Base-by-base conservation (phyloP, 2,888 invertebrate species). In the Adelognathus sp. region DNA sequence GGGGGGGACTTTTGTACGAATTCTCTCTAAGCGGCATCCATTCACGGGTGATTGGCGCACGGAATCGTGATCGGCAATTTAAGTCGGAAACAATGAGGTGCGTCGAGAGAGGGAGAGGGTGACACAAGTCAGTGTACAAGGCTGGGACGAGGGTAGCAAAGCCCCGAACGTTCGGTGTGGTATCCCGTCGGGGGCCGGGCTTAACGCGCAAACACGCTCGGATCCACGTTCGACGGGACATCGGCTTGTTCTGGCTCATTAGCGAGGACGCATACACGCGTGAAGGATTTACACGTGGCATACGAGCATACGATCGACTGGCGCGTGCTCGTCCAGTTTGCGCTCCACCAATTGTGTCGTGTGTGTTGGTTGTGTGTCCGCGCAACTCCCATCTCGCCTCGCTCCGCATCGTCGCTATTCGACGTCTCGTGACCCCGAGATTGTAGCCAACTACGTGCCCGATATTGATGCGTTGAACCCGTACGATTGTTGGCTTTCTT, bases 231-330 rank as follows among this genome's bases (percentile, higher is more conserved):
- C 79, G 79, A 79, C 79, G 79, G 81, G 71, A 80, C 81, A 81
- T 81, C 82, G 81, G 86, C 84, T 84, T 85, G 88, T 88, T 88
- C 81, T 84, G 80, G 86, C 87, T 88, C 88, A 89, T 89, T 89
- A 89, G 85, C 82, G 78, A 77, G 67, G 69, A 81, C 80, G 85
- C 85, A 83, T 86, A 86, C 85, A 85, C 85, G 88, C 88, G 86
- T 85, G 79, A 86, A 87, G 87, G 89, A 88, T 88, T 89, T 87
- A 86, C 84, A 84, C 84, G 83, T 80, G 72, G 79, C 78, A 76
- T 76, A 75, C 75, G 75, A 79, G 54, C 18, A 36, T 24, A 54
- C 27, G 39, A n/a, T 69, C 67, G 71, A 21, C 24, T 74, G 60
- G 18, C 44, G 63, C 67, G 39, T 63, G 44, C 18, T 18, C 61